Conservation (phyloP, 2,797 vertebrate species). For the Ataeniobius toweri region DNA sequence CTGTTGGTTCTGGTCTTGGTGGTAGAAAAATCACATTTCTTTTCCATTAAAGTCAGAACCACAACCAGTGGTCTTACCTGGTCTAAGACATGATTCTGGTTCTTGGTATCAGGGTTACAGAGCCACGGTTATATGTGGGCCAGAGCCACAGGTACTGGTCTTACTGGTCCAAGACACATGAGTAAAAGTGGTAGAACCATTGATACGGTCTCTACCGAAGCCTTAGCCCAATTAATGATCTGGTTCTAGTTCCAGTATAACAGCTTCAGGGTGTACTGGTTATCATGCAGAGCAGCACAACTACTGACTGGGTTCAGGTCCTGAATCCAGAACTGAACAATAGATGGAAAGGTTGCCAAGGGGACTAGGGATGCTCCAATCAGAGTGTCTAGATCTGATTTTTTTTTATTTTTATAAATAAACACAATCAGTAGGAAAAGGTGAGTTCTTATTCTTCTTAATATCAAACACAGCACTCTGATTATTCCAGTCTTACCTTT, state of each 20-base stretch:
- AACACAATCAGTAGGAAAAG: not conserved
- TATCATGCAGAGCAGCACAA: conserved; percentile 66
- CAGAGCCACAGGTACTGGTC: not conserved
- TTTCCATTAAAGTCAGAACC: conserved; percentile 21
- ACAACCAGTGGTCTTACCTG: not conserved
- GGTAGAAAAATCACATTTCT: conserved; percentile 8
- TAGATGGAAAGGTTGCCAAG: conserved; percentile 44
- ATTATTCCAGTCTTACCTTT: conserved; percentile 7
- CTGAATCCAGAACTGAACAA: conserved; percentile 41
- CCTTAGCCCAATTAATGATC: not conserved
- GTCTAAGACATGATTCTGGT: conserved; percentile 16
- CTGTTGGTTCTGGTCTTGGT: conserved; percentile 28
- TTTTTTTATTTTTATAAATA: not conserved
- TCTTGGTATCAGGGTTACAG: conserved; percentile 6
- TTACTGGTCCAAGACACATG: conserved; percentile 7
- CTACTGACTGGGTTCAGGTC: conserved; percentile 40
- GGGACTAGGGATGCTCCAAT: conserved; percentile 65
- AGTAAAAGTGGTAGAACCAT: not conserved
- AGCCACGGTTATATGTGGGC: conserved; percentile 3
- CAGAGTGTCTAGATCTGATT: conserved; percentile 20
- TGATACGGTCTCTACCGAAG: not conserved
- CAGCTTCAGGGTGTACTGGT: conserved; percentile 25
- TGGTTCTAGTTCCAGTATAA: conserved; percentile 38
- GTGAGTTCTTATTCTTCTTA: no score
- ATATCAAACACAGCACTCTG: not conserved